phyloP scores from a whole-genome alignment of 2,113 vertebrate genomes.

The Recurvirostra avosetta region DNA sequence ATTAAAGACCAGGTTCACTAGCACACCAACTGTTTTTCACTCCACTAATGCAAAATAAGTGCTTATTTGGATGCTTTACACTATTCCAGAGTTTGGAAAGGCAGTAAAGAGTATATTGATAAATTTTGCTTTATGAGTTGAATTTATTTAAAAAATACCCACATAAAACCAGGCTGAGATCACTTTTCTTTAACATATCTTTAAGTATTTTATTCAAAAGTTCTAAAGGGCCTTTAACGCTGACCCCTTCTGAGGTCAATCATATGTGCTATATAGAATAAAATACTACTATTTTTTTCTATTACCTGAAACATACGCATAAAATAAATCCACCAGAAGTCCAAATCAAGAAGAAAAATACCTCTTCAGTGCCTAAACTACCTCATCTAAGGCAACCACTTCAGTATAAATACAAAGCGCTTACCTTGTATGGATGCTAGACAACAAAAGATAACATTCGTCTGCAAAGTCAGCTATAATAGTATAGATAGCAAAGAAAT shows the following conservation, averaged over 20 bases:
- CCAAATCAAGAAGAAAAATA: neutral
- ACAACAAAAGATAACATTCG: neutral
- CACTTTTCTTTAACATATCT: neutral
- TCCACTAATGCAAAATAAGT: neutral
- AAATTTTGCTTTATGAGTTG: neutral
- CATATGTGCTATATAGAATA: neutral
- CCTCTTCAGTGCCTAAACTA: neutral
- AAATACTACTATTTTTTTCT: neutral
- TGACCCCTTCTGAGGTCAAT: neutral
- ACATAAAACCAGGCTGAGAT: neutral
- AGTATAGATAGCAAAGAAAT: neutral
- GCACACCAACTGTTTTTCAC: neutral
- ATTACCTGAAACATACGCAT: neutral
- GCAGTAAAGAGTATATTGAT: neutral
- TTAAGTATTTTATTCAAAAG: neutral
- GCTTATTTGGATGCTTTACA: neutral
- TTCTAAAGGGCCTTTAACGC: neutral
- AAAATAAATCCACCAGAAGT: neutral
- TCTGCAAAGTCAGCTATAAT: neutral
- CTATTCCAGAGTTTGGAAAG: neutral
- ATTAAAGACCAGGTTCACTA: neutral
- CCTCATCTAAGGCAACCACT: neutral
- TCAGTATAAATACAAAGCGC: neutral
- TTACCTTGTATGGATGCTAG: neutral
- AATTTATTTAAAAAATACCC: neutral